Percentiles rank a stretch among this genome's conserved stretches.
Evolutionary conservation across 2,888 invertebrate genomes (phyloP).

Genomic region (Drosophila phalerata): DNA sequence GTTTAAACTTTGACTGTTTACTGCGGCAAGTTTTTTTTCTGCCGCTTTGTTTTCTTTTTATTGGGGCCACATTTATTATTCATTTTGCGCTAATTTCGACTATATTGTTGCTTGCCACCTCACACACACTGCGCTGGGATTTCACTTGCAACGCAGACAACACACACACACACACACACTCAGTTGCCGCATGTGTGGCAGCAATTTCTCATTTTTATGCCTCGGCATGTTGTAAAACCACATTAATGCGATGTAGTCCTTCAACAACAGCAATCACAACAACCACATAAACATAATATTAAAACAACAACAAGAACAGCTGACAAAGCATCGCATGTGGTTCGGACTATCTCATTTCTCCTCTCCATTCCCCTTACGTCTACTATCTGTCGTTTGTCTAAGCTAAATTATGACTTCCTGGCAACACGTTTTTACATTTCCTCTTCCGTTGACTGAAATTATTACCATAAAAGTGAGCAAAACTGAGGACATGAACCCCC

Average conservation of each 20-base stretch:
- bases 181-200: slow-evolving; percentile 69
- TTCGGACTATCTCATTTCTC: slow-evolving; percentile 1
- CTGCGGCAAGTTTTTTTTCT: slow-evolving; percentile 8
- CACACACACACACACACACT: slow-evolving; percentile 11
- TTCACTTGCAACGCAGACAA: slow-evolving; percentile 27
- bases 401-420: slow-evolving; percentile 81
- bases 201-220: slow-evolving; percentile 79
- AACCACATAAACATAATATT: slow-evolving; percentile 13
- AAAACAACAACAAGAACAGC: slow-evolving; percentile 40
- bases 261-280: slow-evolving; percentile 46
- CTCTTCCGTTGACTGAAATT: slow-evolving; percentile 77
- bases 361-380: background rate
- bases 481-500: slow-evolving; percentile 35
- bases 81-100: slow-evolving; percentile 78
- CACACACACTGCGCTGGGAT: slow-evolving; percentile 16
- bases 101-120: slow-evolving; percentile 59
- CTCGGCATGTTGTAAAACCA: slow-evolving; percentile 76
- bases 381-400: slow-evolving; percentile 74
- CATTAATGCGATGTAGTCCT: slow-evolving; percentile 77
- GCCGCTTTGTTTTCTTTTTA: slow-evolving; percentile 54
- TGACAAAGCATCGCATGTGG: slow-evolving; percentile 67
- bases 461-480: slow-evolving; percentile 76
- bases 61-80: slow-evolving; percentile 76
- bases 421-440: slow-evolving; percentile 81
- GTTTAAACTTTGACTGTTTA: slow-evolving; percentile 25